Evolutionary conservation across 2,113 vertebrate genomes (phyloP), one percentile per base, ranked within the genome.

Genomic region (Sisor rabdophorus): DNA sequence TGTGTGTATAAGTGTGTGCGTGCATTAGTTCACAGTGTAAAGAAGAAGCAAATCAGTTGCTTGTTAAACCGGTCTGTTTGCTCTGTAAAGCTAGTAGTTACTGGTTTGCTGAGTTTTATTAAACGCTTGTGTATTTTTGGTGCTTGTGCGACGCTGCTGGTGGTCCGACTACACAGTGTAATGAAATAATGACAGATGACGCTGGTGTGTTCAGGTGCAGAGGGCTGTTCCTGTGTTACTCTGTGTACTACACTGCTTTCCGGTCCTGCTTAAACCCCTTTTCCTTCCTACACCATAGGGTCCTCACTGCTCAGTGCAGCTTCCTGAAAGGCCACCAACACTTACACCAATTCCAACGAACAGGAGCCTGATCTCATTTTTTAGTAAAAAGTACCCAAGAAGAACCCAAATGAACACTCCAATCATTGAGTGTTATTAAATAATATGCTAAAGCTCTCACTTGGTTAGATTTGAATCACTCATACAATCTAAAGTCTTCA

Each of bases 171-270:
- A 22, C 54, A 61, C 24, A n/a, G 71, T 36, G 26, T 69, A 61
- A 60, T 77, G 32, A 77, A 77, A 73, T 70, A 26, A 20, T 40
- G 9, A 22, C 78, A 71, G 74, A 75, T 80, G 75, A 44, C 40
- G 20, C 17, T 76, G 53, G 28, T 63, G 11, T 73, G n/a, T 73
- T 78, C 76, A 83, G 63, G 70, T 52, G 10, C 19, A 70, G 67
- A 52, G 64, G 65, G 26, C 64, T 82, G 79, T 89, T 88, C 86
- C 85, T 86, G 77, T 82, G 68, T 75, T 82, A 83, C 73, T 81
- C 71, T 73, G 79, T 85, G 71, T 85, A 71, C 86, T 71, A 48
- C 56, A 50, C 22, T 70, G 64, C 63, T 76, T 74, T 86, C 65
- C 77, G 75, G 50, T 71, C 61, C 63, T 73, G 58, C 71, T 65